Conservation (phyloP, 2,113 vertebrate genomes). For the Ovis canadensis region DNA sequence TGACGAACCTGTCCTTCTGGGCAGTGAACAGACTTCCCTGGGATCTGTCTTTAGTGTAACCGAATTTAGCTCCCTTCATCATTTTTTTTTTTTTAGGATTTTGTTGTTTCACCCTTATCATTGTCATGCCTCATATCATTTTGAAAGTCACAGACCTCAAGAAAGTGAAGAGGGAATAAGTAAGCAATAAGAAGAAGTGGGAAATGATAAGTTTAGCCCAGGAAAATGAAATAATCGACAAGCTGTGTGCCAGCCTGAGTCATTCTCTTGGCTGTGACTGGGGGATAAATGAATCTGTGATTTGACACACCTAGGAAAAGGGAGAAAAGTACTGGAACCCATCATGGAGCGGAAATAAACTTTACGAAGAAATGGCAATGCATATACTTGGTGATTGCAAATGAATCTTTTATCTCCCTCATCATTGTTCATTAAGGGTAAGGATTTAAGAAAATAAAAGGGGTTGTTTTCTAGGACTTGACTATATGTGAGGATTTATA, state of each 20-base stretch:
- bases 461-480: background rate
- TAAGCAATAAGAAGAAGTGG: slow-evolving; percentile 35
- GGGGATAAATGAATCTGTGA: slow-evolving; percentile 39
- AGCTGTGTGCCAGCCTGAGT: slow-evolving; percentile 13
- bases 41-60: background rate
- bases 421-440: background rate
- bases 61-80: slow-evolving; percentile 10
- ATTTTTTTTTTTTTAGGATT: slow-evolving; percentile 42
- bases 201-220: slow-evolving; percentile 24
- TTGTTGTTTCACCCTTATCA: background rate
- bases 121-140: background rate
- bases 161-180: slow-evolving; percentile 24
- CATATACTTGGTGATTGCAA: background rate
- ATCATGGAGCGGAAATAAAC: slow-evolving; percentile 14
- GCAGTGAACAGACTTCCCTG: background rate
- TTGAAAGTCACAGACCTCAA: slow-evolving; percentile 17
- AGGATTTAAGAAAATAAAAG: background rate
- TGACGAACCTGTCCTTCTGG: background rate
- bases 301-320: slow-evolving; percentile 51
- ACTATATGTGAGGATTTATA: background rate
- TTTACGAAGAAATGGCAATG: background rate
- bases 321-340: background rate
- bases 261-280: slow-evolving; percentile 13
- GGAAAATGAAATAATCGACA: slow-evolving; percentile 33
- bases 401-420: background rate